A percentile compares a stretch with the other conserved stretches of the same genome.
phyloP scores from a whole-genome alignment of 2,888 invertebrate species.

The Drosophila picticornis region DNA sequence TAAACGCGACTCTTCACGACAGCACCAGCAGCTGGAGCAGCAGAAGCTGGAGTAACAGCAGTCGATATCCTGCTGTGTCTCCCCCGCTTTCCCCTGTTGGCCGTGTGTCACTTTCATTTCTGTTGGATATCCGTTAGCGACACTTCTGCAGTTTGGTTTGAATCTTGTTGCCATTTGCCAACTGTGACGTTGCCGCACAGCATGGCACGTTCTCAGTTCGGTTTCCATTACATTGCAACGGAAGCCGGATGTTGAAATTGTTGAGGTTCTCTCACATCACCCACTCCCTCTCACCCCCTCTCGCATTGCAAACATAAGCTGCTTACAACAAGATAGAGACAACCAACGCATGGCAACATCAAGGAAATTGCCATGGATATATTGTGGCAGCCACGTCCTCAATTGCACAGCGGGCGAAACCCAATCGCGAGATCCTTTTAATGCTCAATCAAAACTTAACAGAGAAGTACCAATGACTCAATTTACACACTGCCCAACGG shows the following conservation, averaged over 20 bases:
- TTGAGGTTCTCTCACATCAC: slow-evolving; percentile 64
- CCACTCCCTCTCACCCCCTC: slow-evolving; percentile 5
- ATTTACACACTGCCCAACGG: slow-evolving; percentile 58
- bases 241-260: slow-evolving; percentile 78
- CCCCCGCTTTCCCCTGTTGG: slow-evolving; percentile 6
- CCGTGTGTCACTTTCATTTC: slow-evolving; percentile 70
- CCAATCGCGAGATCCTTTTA: slow-evolving; percentile 62
- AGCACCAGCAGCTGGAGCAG: neutral
- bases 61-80: slow-evolving; percentile 63
- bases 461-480: slow-evolving; percentile 52
- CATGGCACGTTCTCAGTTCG: slow-evolving; percentile 54
- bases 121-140: slow-evolving; percentile 69
- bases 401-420: slow-evolving; percentile 41
- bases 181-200: slow-evolving; percentile 59
- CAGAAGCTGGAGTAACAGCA: neutral
- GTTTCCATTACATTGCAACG: slow-evolving; percentile 80
- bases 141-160: slow-evolving; percentile 56
- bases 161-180: slow-evolving; percentile 51
- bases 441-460: slow-evolving; percentile 76
- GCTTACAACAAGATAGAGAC: slow-evolving; percentile 51
- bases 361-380: slow-evolving; percentile 54
- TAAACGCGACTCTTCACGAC: slow-evolving; percentile 10
- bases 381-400: slow-evolving; percentile 38
- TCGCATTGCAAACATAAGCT: slow-evolving; percentile 50
- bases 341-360: slow-evolving; percentile 30